These are phyloP conservation scores for Collichthys lucidus DNA, from an alignment of 2,113 vertebrate species.

Conservation along the genomic window DNA sequence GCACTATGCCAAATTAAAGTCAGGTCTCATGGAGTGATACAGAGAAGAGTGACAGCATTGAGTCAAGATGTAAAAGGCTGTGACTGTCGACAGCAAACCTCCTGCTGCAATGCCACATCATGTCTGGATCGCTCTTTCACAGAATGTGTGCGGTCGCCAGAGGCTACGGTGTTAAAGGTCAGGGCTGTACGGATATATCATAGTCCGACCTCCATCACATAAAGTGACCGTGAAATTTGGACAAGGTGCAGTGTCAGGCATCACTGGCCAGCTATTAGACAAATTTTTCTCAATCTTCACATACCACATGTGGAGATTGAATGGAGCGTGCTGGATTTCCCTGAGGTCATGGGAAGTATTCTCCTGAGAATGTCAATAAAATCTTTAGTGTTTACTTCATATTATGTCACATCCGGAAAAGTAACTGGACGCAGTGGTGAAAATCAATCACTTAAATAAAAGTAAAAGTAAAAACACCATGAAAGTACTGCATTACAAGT, in stretches of 20 bases:
- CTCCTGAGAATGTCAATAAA: not conserved
- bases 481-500: not conserved
- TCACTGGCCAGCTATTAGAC: slow-evolving; percentile 46
- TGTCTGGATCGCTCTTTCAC: slow-evolving; percentile 57
- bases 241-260: slow-evolving; percentile 66
- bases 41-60: slow-evolving; percentile 3
- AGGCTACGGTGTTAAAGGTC: slow-evolving; percentile 65
- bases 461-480: not conserved
- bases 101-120: slow-evolving; percentile 39
- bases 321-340: slow-evolving; percentile 11
- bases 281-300: slow-evolving; percentile 22
- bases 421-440: not conserved
- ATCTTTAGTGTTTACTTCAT: not conserved
- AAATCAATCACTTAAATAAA: not conserved
- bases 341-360: slow-evolving; percentile 19
- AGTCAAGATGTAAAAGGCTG: slow-evolving; percentile 23
- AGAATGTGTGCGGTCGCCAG: slow-evolving; percentile 42
- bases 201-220: slow-evolving; percentile 52
- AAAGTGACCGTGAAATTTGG: slow-evolving; percentile 73
- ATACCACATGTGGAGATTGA: slow-evolving; percentile 31
- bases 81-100: slow-evolving; percentile 29
- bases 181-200: slow-evolving; percentile 63
- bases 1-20: slow-evolving; percentile 33
- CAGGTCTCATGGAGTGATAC: slow-evolving; percentile 12
- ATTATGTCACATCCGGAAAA: not conserved